Evolutionary conservation across 2,888 invertebrate genomes (phyloP).

Genomic region (Orchesellides sinensis): DNA sequence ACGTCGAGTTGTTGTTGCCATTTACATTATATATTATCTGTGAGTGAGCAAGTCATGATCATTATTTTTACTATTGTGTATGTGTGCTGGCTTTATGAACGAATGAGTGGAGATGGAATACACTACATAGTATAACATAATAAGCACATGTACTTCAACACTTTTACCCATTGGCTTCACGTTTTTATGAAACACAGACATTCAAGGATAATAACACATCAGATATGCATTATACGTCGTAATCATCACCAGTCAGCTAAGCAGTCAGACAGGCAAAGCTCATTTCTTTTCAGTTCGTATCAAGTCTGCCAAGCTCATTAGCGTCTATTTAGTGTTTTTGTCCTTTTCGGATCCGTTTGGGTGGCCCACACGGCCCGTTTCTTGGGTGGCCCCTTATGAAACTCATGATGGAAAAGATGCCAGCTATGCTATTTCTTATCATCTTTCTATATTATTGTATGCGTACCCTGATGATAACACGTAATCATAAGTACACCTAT

Average conservation of each 20-base stretch:
- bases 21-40: too few relatives aligned
- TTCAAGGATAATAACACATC: constrained; percentile 57
- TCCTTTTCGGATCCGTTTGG: constrained; percentile 73
- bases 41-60: constrained; percentile 41
- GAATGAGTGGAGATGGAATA: too few relatives aligned
- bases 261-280: constrained; percentile 45
- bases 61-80: constrained; percentile 32
- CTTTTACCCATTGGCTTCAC: constrained; percentile 29
- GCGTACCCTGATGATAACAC: background rate
- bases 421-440: constrained; percentile 7
- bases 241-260: constrained; percentile 59
- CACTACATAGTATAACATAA: constrained; percentile 11
- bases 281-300: constrained; percentile 57
- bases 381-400: constrained; percentile 70
- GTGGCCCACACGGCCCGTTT: constrained; percentile 73
- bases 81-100: constrained; percentile 17
- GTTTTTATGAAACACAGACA: constrained; percentile 31
- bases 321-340: constrained; percentile 75
- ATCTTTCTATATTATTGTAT: constrained; percentile 7
- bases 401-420: constrained; percentile 26
- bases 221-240: constrained; percentile 61
- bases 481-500: constrained; percentile 6
- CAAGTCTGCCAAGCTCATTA: constrained; percentile 73
- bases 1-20: background rate
- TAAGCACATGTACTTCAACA: constrained; percentile 16